Evolutionary conservation across 2,888 invertebrate species (phyloP).

Genomic region (Tachystola acroxantha): DNA sequence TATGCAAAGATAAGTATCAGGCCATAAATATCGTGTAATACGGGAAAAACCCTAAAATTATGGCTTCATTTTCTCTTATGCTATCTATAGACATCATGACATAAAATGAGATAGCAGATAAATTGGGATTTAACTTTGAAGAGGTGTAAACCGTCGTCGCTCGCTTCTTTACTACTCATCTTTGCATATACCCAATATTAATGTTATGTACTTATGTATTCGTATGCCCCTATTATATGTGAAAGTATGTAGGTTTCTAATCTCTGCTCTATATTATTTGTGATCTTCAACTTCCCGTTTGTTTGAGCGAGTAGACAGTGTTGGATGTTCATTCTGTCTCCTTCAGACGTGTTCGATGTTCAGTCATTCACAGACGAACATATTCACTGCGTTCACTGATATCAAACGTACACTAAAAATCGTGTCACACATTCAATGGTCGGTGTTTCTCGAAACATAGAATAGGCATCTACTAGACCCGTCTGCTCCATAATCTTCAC

Average conservation of each 20-base stretch:
- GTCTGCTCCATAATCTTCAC: no score
- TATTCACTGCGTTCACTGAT: constrained; percentile 33
- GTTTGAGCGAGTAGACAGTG: constrained; percentile 34
- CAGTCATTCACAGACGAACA: constrained; percentile 30
- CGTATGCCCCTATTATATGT: neutral
- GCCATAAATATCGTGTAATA: no score
- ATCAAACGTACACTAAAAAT: neutral
- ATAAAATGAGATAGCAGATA: no score
- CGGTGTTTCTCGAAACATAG: no score
- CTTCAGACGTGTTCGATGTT: constrained; percentile 36
- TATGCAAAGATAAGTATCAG: neutral
- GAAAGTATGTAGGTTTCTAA: constrained; percentile 11
- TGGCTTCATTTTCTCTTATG: no score
- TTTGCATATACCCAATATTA: constrained; percentile 1
- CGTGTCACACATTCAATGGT: neutral
- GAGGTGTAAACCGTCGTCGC: no score
- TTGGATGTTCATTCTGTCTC: constrained; percentile 40
- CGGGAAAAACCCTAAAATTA: no score
- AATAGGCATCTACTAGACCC: no score
- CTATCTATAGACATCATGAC: no score
- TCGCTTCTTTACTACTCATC: no score
- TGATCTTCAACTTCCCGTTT: constrained; percentile 24
- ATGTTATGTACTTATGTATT: neutral
- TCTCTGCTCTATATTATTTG: constrained; percentile 22
- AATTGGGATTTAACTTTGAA: no score